These are phyloP conservation scores for Vireo altiloquus DNA, from an alignment of 2,113 vertebrate genomes.

Conservation along the genomic window DNA sequence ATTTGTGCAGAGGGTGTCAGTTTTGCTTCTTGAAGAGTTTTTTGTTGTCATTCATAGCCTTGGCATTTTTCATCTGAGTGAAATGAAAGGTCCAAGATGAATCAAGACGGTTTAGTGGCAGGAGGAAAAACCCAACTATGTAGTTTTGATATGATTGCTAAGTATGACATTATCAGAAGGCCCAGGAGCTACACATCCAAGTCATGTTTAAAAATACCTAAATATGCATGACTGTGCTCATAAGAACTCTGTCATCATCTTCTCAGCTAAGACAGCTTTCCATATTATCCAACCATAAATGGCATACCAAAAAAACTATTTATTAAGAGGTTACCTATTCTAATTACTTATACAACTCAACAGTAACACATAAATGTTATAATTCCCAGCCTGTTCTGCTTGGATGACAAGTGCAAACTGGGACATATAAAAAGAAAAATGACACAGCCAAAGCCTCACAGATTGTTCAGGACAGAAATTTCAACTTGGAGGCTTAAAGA, in stretches of 20 bases:
- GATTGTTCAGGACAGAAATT: background rate
- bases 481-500: background rate
- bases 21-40: background rate
- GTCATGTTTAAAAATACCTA: background rate
- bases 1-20: background rate
- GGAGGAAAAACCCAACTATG: background rate
- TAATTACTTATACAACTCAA: background rate
- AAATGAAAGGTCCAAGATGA: background rate
- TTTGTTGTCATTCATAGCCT: background rate
- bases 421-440: background rate
- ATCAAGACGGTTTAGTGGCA: background rate
- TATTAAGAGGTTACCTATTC: background rate
- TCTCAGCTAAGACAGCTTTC: background rate
- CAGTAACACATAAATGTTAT: background rate
- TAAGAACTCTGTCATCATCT: background rate
- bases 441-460: background rate
- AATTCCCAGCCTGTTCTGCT: background rate
- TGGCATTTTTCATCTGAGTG: background rate
- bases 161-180: background rate
- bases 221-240: background rate
- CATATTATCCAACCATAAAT: background rate
- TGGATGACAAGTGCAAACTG: background rate
- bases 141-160: background rate
- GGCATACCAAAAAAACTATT: background rate
- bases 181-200: background rate